phyloP scores from a whole-genome alignment of 2,888 invertebrate species.

The Machimus atricapillus region DNA sequence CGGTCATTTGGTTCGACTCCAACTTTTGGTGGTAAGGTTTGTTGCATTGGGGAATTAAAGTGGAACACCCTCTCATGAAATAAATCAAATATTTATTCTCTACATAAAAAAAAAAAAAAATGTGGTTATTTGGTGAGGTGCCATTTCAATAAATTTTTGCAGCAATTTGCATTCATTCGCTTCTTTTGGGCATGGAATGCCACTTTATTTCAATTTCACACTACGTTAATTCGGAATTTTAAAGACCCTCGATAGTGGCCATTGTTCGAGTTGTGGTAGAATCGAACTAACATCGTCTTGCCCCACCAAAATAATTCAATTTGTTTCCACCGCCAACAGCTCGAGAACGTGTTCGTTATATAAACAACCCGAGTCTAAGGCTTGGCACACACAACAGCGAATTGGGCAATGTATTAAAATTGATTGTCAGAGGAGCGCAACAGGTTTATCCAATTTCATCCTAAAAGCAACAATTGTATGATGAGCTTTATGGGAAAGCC shows the following conservation, averaged over 20 bases:
- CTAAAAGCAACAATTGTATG: constrained; percentile 1
- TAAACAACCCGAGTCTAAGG: neutral
- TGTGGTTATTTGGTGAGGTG: neutral
- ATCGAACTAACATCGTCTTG: neutral
- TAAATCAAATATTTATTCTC: neutral
- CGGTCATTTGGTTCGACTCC: neutral
- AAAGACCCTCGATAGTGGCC: neutral
- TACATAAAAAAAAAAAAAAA: neutral
- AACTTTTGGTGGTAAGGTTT: neutral
- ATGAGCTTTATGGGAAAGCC: neutral
- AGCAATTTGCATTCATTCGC: neutral
- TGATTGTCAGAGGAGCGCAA: neutral
- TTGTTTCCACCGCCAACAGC: neutral
- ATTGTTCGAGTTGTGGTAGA: neutral
- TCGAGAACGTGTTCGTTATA: neutral
- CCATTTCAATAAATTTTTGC: neutral
- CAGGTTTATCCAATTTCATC: constrained; percentile 19
- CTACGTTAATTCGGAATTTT: neutral
- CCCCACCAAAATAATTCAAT: neutral
- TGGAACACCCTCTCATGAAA: neutral
- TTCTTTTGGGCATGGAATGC: neutral
- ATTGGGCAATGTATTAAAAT: neutral
- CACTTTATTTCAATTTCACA: neutral
- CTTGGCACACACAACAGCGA: neutral
- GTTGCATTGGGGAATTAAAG: neutral